Evolutionary conservation across 1,140 invertebrate genomes (phyloP).

Genomic region (Halictus rubicundus): DNA sequence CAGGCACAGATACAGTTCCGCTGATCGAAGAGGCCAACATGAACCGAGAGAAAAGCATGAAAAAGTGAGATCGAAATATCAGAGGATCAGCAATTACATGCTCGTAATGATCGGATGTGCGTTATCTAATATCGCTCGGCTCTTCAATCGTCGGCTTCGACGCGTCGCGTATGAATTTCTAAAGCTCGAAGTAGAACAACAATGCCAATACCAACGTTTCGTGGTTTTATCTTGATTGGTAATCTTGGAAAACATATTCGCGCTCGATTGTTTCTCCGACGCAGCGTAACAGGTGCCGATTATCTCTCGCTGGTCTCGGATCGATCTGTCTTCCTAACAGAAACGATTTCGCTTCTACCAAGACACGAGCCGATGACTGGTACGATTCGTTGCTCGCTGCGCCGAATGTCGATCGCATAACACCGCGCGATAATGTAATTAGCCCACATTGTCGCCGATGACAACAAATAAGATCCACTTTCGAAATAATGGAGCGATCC

Average conservation of each 20-base stretch:
- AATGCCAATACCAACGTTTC: slow-evolving; percentile 8
- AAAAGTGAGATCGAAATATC: slow-evolving; percentile 45
- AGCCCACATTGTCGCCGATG: slow-evolving; percentile 34
- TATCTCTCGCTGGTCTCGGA: slow-evolving; percentile 17
- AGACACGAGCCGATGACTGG: slow-evolving; percentile 42
- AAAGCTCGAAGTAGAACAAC: slow-evolving; percentile 22
- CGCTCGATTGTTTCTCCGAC: slow-evolving; percentile 38
- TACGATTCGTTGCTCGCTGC: slow-evolving; percentile 33
- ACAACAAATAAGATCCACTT: slow-evolving; percentile 9
- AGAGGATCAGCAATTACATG: slow-evolving; percentile 61
- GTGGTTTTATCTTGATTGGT: slow-evolving; percentile 29
- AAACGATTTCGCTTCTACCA: slow-evolving; percentile 31
- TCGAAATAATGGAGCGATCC: slow-evolving; percentile 8
- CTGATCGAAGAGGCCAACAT: too few relatives aligned
- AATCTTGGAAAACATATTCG: slow-evolving; percentile 45
- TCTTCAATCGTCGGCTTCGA: slow-evolving; percentile 23
- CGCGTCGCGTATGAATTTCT: slow-evolving; percentile 34
- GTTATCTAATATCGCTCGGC: slow-evolving; percentile 56
- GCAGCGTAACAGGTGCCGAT: slow-evolving; percentile 45
- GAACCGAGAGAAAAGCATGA: slow-evolving; percentile 20
- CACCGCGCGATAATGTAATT: slow-evolving; percentile 48
- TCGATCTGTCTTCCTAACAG: slow-evolving; percentile 37
- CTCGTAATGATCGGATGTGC: slow-evolving; percentile 40
- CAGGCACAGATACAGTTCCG: too few relatives aligned
- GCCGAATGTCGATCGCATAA: slow-evolving; percentile 41